Evolutionary conservation across 2,113 vertebrate species (phyloP).

Genomic region (Laterallus jamaicensis): DNA sequence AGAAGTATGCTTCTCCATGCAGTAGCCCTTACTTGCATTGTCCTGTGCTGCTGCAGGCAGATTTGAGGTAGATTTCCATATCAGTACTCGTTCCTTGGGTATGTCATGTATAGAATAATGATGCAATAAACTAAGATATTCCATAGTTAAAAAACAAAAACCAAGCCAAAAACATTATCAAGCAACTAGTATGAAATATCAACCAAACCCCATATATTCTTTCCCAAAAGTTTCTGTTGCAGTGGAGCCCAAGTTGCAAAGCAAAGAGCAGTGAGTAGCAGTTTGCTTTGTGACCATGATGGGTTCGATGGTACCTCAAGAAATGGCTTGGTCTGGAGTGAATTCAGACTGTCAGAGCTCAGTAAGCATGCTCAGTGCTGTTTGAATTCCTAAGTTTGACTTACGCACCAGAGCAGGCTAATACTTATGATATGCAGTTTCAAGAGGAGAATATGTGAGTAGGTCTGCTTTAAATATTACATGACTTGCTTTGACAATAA

Average conservation of each 20-base stretch:
- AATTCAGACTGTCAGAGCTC: not conserved
- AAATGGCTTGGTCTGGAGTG: not conserved
- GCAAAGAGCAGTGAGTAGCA: not conserved
- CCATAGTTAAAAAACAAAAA: not conserved
- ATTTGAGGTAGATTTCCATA: not conserved
- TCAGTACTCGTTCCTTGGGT: not conserved
- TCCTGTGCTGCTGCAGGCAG: accelerated
- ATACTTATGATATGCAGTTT: not conserved
- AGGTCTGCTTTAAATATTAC: not conserved
- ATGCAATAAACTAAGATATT: not conserved
- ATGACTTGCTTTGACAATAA: not conserved
- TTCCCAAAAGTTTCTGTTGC: not conserved
- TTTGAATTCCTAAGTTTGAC: not conserved
- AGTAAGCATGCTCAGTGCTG: not conserved
- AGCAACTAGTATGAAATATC: not conserved
- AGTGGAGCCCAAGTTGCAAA: not conserved
- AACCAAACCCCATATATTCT: not conserved
- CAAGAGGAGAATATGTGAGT: not conserved
- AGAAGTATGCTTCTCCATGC: not conserved
- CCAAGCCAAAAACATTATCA: not conserved
- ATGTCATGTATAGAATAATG: not conserved
- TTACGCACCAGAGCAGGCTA: not conserved
- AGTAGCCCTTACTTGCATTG: not conserved
- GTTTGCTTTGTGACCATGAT: not conserved
- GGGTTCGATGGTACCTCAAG: not conserved